Base-by-base conservation (phyloP, 2,113 vertebrate genomes). In the Gallinago jamesoni region DNA sequence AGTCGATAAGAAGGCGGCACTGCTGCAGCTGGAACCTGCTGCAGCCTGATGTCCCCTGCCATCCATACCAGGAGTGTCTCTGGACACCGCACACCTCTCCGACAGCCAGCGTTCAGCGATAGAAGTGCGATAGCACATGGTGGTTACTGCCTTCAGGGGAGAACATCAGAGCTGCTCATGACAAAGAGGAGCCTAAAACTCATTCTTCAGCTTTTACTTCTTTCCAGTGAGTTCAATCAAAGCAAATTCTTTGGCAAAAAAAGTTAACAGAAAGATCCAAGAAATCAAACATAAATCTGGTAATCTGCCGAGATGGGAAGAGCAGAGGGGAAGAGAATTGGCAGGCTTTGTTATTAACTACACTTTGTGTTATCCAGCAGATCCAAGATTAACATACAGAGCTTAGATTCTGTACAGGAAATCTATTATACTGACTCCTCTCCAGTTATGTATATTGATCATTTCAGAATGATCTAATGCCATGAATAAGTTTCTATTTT, bases 61-160 rank as follows among this genome's bases (percentile, higher is more conserved):
- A 68, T 47, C 41, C 2, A 2, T 7, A 27, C 16, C 19, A 28
- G 39, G 31, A 37, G 12, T 39, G 14, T 11, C 48, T 43, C 37
- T n/a, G 27, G n/a, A 72, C 30, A 22, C 28, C 9, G 15, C 39
- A 57, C 18, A 33, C 11, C 69, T 43, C 37, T 25, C 66, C 23
- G 52, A 55, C 2, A 76, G 35, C 20, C 0, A 0, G 12, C 8
- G 57, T 19, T 73, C 39, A 2, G 0, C n/a, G 31, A 0, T 0
- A 35, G 31, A 10, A 70, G 33, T 14, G n/a, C 28, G 63, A 55
- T 0, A 3, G 23, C 1, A 5, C 52, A 41, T 2, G 24, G 28
- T 10, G 33, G 66, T 79, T 62, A 41, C 50, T 39, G 41, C 87
- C 19, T 6, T 52, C 27, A 86, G 56, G 72, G 81, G 25, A 64